Conservation (phyloP, 2,888 invertebrate species). For the Meteorus colon region DNA sequence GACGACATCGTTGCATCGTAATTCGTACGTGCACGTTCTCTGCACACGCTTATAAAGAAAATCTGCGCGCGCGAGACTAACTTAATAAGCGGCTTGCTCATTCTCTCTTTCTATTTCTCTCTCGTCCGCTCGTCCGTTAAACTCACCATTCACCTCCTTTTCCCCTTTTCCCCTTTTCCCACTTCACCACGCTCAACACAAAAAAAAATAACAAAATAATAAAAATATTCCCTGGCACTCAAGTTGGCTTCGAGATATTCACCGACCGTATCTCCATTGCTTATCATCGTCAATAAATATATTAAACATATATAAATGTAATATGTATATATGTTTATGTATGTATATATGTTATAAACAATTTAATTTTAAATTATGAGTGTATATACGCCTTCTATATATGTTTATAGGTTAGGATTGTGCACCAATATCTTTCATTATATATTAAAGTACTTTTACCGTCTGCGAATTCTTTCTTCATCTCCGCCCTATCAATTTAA, state of each 20-base stretch:
- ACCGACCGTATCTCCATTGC: slow-evolving; percentile 18
- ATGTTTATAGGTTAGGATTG: slow-evolving; percentile 6
- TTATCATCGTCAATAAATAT: slow-evolving; percentile 32
- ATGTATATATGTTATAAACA: slow-evolving; percentile 19
- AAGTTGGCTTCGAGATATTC: background rate
- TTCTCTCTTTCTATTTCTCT: slow-evolving; percentile 15
- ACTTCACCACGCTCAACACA: background rate
- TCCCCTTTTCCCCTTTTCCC: slow-evolving; percentile 32
- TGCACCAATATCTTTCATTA: slow-evolving; percentile 18
- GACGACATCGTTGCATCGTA: slow-evolving; percentile 56
- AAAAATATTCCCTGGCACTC: slow-evolving; percentile 11
- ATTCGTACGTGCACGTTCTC: slow-evolving; percentile 58
- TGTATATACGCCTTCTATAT: slow-evolving; percentile 14
- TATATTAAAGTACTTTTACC: slow-evolving; percentile 9
- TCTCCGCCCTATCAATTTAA: slow-evolving; percentile 16
- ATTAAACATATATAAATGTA: slow-evolving; percentile 38
- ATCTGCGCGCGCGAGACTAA: slow-evolving; percentile 57
- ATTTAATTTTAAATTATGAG: slow-evolving; percentile 34
- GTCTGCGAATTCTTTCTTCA: background rate
- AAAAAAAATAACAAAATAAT: slow-evolving; percentile 3
- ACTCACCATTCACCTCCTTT: slow-evolving; percentile 16
- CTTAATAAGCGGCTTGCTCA: slow-evolving; percentile 64
- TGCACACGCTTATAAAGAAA: slow-evolving; percentile 56
- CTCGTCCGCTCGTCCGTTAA: slow-evolving; percentile 22
- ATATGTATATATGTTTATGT: background rate